phyloP scores from a whole-genome alignment of 2,113 vertebrate genomes.

The Xiphophorus couchianus region DNA sequence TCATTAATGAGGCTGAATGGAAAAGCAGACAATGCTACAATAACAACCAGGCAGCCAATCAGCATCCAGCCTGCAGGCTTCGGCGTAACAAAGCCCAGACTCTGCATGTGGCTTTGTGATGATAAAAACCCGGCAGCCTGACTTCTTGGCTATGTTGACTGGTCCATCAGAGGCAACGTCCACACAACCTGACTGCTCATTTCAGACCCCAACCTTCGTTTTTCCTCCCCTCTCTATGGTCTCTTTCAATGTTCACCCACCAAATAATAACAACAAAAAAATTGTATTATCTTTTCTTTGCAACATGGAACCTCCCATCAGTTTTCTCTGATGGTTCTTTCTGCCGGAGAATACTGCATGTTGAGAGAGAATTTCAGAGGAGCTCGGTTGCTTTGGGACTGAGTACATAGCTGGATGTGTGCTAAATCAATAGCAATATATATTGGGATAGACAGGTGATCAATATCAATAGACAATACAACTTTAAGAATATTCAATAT shows the following conservation, averaged over 20 bases:
- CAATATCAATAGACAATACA: too few species aligned
- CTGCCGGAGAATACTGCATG: constrained; percentile 65
- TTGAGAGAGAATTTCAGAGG: constrained; percentile 3
- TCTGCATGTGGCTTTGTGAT: neutral
- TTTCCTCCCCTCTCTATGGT: constrained; percentile 29
- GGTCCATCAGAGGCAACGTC: constrained; percentile 40
- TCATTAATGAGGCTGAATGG: too few species aligned
- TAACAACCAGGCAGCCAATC: constrained; percentile 16
- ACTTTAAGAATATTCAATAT: too few species aligned
- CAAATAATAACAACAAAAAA: neutral
- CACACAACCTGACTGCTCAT: constrained; percentile 37
- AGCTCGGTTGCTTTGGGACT: constrained; percentile 4
- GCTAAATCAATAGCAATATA: constrained; percentile 16
- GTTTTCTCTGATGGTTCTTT: constrained; percentile 49
- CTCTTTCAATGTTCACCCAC: constrained; percentile 47
- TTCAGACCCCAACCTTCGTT: constrained; percentile 28
- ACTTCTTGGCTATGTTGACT: constrained; percentile 27
- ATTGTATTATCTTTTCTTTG: constrained; percentile 47
- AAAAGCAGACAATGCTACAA: neutral
- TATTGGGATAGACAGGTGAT: too few species aligned
- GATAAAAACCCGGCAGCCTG: neutral
- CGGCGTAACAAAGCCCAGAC: constrained; percentile 10
- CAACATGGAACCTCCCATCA: constrained; percentile 39
- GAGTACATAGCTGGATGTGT: constrained; percentile 54
- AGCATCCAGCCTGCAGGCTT: neutral